A percentile compares a stretch with the other conserved stretches of the same genome.
These are phyloP conservation scores for Lysiphlebus fabarum DNA, from an alignment of 1,140 invertebrate genomes.

Conservation along the genomic window DNA sequence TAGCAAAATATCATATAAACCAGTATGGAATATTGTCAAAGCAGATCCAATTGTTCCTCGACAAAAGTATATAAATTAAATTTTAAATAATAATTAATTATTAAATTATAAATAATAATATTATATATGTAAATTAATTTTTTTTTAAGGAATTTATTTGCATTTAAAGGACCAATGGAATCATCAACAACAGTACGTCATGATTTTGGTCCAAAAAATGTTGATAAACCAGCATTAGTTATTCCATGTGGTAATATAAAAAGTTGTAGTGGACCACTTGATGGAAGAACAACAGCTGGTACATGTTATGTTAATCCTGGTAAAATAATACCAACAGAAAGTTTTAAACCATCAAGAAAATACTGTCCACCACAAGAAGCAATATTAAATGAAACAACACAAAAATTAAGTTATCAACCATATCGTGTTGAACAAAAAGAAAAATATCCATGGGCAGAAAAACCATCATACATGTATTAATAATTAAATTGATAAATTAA, in stretches of 20 bases:
- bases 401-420: slow-evolving; percentile 46
- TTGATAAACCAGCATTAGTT: slow-evolving; percentile 45
- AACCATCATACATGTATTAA: slow-evolving; percentile 39
- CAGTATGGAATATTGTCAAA: slow-evolving; percentile 36
- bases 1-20: slow-evolving; percentile 39
- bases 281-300: slow-evolving; percentile 36
- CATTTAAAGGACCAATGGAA: slow-evolving; percentile 61
- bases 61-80: slow-evolving; percentile 34
- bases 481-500: slow-evolving; percentile 1
- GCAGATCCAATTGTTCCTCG: slow-evolving; percentile 39
- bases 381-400: slow-evolving; percentile 51
- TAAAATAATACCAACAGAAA: slow-evolving; percentile 37
- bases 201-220: slow-evolving; percentile 65
- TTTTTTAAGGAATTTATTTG: too few relatives aligned
- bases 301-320: slow-evolving; percentile 43
- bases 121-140: not conserved
- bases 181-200: slow-evolving; percentile 65
- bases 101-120: not conserved
- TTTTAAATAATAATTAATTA: not conserved
- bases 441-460: slow-evolving; percentile 42
- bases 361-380: slow-evolving; percentile 56
- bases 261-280: slow-evolving; percentile 44
- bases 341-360: slow-evolving; percentile 55
- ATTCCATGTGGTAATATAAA: slow-evolving; percentile 50
- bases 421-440: slow-evolving; percentile 34